Evolutionary conservation across 2,113 vertebrate genomes (phyloP), one percentile per base, ranked within the genome.

Genomic region (Amphilophus citrinellus): DNA sequence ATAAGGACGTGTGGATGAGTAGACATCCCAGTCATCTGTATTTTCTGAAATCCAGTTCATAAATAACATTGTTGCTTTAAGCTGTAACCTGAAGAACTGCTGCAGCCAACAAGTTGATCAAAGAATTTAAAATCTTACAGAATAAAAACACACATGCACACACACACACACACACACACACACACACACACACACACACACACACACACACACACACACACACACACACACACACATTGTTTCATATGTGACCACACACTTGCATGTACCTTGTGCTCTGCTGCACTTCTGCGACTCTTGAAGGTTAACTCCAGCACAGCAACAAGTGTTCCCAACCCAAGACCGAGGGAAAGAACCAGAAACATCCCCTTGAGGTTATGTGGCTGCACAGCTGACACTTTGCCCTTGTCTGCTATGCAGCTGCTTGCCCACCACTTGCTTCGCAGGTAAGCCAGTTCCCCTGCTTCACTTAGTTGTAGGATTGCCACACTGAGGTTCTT

Each of bases 401-500:
- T 96, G 7, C 87, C 77, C 0, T 93, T 94, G 0, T 91, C 80
- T 4, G 78, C 87, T 0, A 93, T 60, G 88, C 97, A 98, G 65
- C 95, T 97, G 94, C 89, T 97, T 56, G 97, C 95, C 97, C 97
- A 98, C 97, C 97, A 98, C 84, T 97, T 98, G 89, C 95, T 96
- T 0, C 94, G 90, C 80, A 98, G 87, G 84, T 97, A 96, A 4
- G 96, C 94, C 5, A 98, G 93, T 7, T 97, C 95, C 0, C 97
- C 97, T 0, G 95, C 93, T 47, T 98, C 97, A 0, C 94, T 96
- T 86, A 97, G 94, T 17, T 97, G 96, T 65, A 98, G 95, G 61
- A 98, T 94, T 0, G 97, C 96, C 5, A 97, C 53, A 2, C 96
- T 97, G n/a, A 98, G 95, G 58, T 96, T 95, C 92, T 96, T 97